phyloP scores from a whole-genome alignment of 2,888 invertebrate species.

The Cynaeus angustus region DNA sequence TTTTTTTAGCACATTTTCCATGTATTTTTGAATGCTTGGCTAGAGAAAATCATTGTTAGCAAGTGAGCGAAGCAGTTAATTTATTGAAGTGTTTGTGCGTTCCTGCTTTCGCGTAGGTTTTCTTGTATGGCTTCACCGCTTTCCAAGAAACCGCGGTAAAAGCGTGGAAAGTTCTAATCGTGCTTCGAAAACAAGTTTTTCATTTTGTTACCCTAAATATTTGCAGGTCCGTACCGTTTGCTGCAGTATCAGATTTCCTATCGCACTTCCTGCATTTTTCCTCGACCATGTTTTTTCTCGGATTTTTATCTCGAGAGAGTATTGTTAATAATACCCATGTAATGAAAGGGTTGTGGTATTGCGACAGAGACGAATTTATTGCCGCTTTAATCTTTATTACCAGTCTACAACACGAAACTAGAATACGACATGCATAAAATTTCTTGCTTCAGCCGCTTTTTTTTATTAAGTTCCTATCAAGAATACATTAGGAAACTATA shows the following conservation, averaged over 20 bases:
- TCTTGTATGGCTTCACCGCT: no score
- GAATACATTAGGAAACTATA: constrained; percentile 48
- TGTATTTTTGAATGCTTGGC: no score
- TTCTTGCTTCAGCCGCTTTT: constrained; percentile 43
- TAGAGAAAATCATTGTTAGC: no score
- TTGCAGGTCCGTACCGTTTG: constrained; percentile 23
- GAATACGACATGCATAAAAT: constrained; percentile 53
- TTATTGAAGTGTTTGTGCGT: no score
- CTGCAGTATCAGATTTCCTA: constrained; percentile 41
- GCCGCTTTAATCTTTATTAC: constrained; percentile 60
- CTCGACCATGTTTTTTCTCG: constrained; percentile 29
- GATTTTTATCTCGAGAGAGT: constrained; percentile 45
- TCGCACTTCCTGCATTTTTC: constrained; percentile 41
- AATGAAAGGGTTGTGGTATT: constrained; percentile 58
- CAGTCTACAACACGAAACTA: constrained; percentile 55
- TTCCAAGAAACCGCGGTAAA: no score
- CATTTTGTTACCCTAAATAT: no score
- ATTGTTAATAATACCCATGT: constrained; percentile 48
- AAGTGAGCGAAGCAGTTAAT: no score
- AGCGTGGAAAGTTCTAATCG: no score
- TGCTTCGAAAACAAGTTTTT: no score
- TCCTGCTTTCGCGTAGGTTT: no score
- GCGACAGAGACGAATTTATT: constrained; percentile 60
- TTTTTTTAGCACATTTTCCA: no score
- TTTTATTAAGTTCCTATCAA: constrained; percentile 47